Percentiles rank a stretch among this genome's conserved stretches.
Conservation (phyloP, 1,140 invertebrate genomes). For the Eueides isabella region DNA sequence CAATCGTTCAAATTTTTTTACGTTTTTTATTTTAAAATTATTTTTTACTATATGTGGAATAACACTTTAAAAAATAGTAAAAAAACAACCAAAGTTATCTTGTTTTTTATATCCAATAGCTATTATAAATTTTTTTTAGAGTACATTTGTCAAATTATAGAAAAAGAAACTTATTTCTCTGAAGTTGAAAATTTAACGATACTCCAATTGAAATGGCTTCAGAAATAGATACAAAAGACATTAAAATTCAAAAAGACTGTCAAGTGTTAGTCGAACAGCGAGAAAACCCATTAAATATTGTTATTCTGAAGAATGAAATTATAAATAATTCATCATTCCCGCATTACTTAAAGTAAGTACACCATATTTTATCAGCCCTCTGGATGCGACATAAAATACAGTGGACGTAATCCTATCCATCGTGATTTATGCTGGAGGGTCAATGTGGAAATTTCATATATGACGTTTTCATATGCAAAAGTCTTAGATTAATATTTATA, state of each 20-base stretch:
- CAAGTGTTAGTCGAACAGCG: background rate
- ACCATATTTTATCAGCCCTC: conserved; percentile 73
- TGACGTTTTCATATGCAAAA: conserved; percentile 32
- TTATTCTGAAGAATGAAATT: conserved; percentile 58
- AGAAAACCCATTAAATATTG: conserved; percentile 30
- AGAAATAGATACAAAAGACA: conserved; percentile 10
- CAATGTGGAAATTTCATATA: conserved; percentile 64
- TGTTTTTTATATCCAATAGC: too few species aligned
- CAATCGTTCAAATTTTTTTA: too few species aligned
- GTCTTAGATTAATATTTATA: conserved; percentile 31
- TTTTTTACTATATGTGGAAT: too few species aligned
- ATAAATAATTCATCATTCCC: conserved; percentile 74
- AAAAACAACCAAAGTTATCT: too few species aligned
- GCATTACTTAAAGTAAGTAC: conserved; percentile 73
- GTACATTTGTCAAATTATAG: background rate
- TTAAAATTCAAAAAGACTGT: background rate
- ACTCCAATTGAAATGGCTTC: background rate
- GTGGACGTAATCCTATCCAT: conserved; percentile 76
- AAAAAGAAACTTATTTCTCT: background rate
- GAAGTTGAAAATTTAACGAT: background rate
- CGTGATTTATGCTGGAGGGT: conserved; percentile 74
- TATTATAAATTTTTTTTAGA: too few species aligned
- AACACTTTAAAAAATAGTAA: too few species aligned
- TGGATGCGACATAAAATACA: conserved; percentile 74
- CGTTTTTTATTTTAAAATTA: too few species aligned